Percentiles rank a stretch among this genome's conserved stretches.
Evolutionary conservation across 2,113 vertebrate genomes (phyloP).

Genomic region (Alaudala cheleensis): DNA sequence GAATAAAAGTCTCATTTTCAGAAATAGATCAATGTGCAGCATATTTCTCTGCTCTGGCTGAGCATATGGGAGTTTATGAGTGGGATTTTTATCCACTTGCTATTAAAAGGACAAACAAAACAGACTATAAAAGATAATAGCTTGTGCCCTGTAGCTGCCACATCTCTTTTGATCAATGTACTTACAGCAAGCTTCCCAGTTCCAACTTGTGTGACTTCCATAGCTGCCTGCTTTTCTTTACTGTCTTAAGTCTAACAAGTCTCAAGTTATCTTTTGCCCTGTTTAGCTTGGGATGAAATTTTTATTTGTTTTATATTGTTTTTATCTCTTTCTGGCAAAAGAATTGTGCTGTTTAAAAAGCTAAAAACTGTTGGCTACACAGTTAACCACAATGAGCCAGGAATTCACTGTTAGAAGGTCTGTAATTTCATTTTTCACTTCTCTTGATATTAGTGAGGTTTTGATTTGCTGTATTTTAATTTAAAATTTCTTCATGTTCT

Average conservation of each 20-base stretch:
- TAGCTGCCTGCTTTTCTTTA: background rate
- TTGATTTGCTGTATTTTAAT: background rate
- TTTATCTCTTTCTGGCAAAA: background rate
- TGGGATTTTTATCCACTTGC: background rate
- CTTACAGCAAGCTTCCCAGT: background rate
- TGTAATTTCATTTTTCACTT: background rate
- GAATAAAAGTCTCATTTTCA: background rate
- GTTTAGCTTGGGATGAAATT: background rate
- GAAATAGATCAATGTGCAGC: background rate
- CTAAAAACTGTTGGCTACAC: background rate
- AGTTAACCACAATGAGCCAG: background rate
- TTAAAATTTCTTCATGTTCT: background rate
- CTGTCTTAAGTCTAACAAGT: background rate
- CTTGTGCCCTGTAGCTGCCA: background rate
- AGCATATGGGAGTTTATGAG: background rate
- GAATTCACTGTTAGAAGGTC: background rate
- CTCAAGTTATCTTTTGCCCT: background rate
- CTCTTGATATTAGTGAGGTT: background rate
- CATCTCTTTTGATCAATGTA: background rate
- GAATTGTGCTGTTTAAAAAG: background rate
- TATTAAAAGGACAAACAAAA: slow-evolving; percentile 45
- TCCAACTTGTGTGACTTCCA: background rate
- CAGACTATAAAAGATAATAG: slow-evolving; percentile 2
- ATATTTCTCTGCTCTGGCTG: background rate
- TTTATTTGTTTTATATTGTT: background rate